Evolutionary conservation across 2,888 invertebrate species (phyloP).

Genomic region (Agriopis aurantiaria): DNA sequence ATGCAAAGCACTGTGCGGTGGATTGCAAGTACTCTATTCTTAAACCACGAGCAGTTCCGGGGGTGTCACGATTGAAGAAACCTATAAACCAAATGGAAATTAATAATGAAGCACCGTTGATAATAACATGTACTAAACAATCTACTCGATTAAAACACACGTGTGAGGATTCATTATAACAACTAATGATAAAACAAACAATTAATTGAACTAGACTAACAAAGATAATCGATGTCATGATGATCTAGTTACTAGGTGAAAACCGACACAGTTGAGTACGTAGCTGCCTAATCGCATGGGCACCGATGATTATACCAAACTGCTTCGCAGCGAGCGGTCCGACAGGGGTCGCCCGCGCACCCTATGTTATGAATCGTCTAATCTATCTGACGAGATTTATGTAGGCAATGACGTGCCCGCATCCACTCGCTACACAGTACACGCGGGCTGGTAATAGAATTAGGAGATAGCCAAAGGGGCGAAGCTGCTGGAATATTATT

Average conservation of each 20-base stretch:
- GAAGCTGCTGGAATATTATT: conserved; percentile 24
- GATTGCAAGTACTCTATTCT: conserved; percentile 11
- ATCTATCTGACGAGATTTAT: conserved; percentile 78
- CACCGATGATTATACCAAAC: conserved; percentile 61
- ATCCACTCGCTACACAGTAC: conserved; percentile 54
- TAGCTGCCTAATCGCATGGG: conserved; percentile 60
- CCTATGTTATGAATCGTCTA: conserved; percentile 76
- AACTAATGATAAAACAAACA: too few species aligned
- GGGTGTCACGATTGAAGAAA: background rate
- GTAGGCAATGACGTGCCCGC: conserved; percentile 70
- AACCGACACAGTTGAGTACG: conserved; percentile 49
- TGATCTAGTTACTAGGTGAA: background rate
- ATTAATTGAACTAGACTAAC: background rate
- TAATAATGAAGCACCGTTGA: background rate
- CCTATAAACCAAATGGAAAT: background rate
- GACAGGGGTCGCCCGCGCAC: conserved; percentile 60
- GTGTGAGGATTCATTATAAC: too few species aligned
- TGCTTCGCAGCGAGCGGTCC: conserved; percentile 59
- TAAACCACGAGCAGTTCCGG: background rate
- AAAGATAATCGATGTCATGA: background rate
- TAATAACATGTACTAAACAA: too few species aligned
- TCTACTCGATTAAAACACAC: too few species aligned
- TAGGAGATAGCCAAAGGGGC: conserved; percentile 42
- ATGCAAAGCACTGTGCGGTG: conserved; percentile 3
- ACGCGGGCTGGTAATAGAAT: conserved; percentile 44